Conservation (phyloP, 2,888 invertebrate genomes). For the Allacma fusca region DNA sequence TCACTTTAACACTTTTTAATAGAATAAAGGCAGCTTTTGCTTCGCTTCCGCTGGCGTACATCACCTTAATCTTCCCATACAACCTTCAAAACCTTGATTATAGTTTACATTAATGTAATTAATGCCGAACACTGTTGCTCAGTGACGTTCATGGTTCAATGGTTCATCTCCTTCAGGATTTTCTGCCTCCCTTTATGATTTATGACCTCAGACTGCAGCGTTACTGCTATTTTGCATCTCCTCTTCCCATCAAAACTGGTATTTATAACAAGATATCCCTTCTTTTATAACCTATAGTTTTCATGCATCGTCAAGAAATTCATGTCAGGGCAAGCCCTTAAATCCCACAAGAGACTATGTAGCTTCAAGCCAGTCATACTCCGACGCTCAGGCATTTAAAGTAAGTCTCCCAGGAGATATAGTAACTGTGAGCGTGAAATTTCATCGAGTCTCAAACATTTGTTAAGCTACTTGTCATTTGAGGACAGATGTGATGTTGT, state of each 20-base stretch:
- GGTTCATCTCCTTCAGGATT: neutral
- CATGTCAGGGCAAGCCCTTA: no score
- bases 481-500: no score
- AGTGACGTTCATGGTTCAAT: neutral
- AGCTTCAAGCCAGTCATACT: no score
- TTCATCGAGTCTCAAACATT: no score
- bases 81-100: neutral
- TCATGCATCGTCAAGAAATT: no score
- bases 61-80: slow-evolving; percentile 1
- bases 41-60: neutral
- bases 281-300: no score
- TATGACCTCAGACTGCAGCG: neutral
- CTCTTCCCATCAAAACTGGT: neutral
- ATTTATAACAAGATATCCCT: neutral
- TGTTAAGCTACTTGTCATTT: no score
- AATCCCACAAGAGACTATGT: no score
- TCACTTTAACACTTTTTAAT: slow-evolving; percentile 16
- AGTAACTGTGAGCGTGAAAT: no score
- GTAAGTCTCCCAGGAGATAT: no score
- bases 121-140: neutral
- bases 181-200: neutral
- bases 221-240: slow-evolving; percentile 7
- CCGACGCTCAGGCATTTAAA: no score
- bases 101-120: neutral
- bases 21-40: neutral